phyloP scores from a whole-genome alignment of 2,797 vertebrate species.

The Pangasius sanitwongsei region DNA sequence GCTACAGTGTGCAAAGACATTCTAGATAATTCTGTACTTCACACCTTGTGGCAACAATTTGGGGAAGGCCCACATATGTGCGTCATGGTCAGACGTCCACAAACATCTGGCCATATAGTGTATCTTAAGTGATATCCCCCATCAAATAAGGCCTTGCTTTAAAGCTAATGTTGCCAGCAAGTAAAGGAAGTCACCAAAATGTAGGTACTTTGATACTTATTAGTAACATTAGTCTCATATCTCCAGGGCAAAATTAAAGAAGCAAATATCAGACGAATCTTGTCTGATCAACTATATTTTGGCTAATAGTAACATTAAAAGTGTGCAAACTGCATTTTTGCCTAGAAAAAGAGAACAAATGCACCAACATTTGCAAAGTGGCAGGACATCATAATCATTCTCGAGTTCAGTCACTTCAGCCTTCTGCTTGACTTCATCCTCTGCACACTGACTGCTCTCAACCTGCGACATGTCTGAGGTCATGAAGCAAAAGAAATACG shows the following conservation, averaged over 20 bases:
- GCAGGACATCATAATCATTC: constrained; percentile 67
- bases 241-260: background rate
- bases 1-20: background rate
- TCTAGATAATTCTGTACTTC: background rate
- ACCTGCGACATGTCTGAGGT: constrained; percentile 52
- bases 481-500: background rate
- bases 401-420: constrained; percentile 42
- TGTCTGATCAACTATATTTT: background rate
- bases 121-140: background rate
- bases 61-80: background rate
- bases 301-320: background rate
- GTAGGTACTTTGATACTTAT: too few relatives aligned
- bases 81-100: background rate
- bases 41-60: background rate
- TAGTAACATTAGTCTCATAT: background rate
- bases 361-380: constrained; percentile 61
- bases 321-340: background rate
- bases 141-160: background rate
- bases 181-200: background rate
- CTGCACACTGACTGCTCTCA: background rate
- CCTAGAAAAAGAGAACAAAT: background rate
- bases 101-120: background rate
- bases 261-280: background rate
- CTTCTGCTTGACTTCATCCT: constrained; percentile 5
- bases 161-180: background rate